Evolutionary conservation across 2,888 invertebrate species (phyloP).

Genomic region (Thymelicus sylvestris): DNA sequence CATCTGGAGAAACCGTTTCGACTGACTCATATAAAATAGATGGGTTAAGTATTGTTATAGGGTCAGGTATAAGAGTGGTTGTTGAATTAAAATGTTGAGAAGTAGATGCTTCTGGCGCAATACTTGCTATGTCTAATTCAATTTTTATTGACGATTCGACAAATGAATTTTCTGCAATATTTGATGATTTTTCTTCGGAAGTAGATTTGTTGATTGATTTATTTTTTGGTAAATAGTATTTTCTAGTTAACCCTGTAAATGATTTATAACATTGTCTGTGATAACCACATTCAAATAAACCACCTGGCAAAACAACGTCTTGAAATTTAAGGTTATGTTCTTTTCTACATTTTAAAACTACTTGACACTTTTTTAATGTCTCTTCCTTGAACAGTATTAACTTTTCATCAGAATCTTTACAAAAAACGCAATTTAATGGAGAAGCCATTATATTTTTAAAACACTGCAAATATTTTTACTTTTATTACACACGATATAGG

Average conservation of each 20-base stretch:
- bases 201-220: background rate
- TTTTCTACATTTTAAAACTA: conserved; percentile 30
- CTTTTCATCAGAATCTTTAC: conserved; percentile 35
- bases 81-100: too few relatives aligned
- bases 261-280: conserved; percentile 36
- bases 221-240: conserved; percentile 9
- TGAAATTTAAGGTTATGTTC: conserved; percentile 34
- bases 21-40: too few relatives aligned
- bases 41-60: too few relatives aligned
- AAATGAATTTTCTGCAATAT: background rate
- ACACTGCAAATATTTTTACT: too few relatives aligned
- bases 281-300: conserved; percentile 26
- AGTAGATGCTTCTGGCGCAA: too few relatives aligned
- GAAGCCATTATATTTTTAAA: too few relatives aligned
- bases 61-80: too few relatives aligned
- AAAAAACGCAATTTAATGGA: background rate
- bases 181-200: too few relatives aligned
- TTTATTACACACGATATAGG: too few relatives aligned
- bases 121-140: too few relatives aligned
- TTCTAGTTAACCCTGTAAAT: conserved; percentile 25
- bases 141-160: background rate
- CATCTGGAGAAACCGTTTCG: too few relatives aligned
- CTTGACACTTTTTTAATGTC: conserved; percentile 38
- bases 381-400: conserved; percentile 36
- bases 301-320: conserved; percentile 34